A percentile compares a stretch with the other conserved stretches of the same genome.
These are phyloP conservation scores for Acestrorhynchus altus DNA, from an alignment of 2,797 vertebrate genomes.

Conservation along the genomic window DNA sequence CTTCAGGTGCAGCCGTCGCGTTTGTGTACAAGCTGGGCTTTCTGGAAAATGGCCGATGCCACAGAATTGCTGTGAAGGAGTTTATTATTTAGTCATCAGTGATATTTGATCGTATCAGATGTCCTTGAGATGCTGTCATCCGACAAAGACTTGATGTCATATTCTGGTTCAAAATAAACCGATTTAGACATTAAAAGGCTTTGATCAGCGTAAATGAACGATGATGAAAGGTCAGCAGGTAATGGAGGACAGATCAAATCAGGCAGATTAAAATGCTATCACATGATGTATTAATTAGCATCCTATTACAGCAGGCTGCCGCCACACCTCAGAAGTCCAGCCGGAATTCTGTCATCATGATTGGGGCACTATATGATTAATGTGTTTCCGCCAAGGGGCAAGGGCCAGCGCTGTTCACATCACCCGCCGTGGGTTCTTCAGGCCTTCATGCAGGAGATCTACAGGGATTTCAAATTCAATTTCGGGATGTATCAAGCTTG, in stretches of 20 bases:
- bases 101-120: slow-evolving; percentile 32
- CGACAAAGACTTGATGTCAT: slow-evolving; percentile 42
- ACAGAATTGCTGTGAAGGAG: slow-evolving; percentile 57
- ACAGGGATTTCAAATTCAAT: slow-evolving; percentile 34
- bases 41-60: slow-evolving; percentile 9
- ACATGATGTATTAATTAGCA: slow-evolving; percentile 61
- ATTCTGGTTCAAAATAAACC: slow-evolving; percentile 20
- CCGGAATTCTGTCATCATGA: slow-evolving; percentile 42
- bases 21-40: slow-evolving; percentile 43
- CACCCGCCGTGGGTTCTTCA: slow-evolving; percentile 8
- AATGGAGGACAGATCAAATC: slow-evolving; percentile 60
- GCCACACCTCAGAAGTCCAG: slow-evolving; percentile 31
- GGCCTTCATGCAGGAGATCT: slow-evolving; percentile 31
- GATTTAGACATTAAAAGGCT: slow-evolving; percentile 46
- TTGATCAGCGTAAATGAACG: slow-evolving; percentile 51
- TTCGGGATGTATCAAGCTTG: slow-evolving; percentile 29
- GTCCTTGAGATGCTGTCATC: slow-evolving; percentile 49
- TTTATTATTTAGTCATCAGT: slow-evolving; percentile 51
- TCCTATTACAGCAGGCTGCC: slow-evolving; percentile 39
- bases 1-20: slow-evolving; percentile 47
- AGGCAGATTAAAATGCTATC: slow-evolving; percentile 49
- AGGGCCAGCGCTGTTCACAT: slow-evolving; percentile 12
- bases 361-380: slow-evolving; percentile 50
- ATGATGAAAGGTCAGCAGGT: slow-evolving; percentile 60
- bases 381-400: slow-evolving; percentile 50